A percentile compares a stretch with the other conserved stretches of the same genome.
phyloP scores from a whole-genome alignment of 2,797 vertebrate genomes.

The Vespertilio murinus region DNA sequence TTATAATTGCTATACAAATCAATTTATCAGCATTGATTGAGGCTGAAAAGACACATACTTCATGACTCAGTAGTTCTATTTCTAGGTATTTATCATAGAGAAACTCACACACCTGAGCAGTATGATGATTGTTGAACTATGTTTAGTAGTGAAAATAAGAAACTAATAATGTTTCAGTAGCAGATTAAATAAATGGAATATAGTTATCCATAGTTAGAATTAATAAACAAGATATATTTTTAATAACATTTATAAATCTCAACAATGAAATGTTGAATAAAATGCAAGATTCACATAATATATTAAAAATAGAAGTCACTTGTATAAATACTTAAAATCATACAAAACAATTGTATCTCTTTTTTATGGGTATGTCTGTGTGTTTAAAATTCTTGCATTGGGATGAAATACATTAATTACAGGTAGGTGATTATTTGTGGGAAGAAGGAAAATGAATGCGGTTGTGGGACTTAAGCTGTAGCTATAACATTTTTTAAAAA shows the following conservation, averaged over 20 bases:
- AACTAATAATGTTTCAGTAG: neutral
- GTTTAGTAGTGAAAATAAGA: neutral
- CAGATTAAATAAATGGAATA: neutral
- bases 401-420: neutral
- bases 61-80: neutral
- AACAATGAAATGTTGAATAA: neutral
- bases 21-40: neutral
- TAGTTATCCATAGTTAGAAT: neutral
- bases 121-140: neutral
- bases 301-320: neutral
- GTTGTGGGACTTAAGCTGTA: neutral
- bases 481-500: neutral
- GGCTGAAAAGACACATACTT: neutral
- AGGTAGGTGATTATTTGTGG: neutral
- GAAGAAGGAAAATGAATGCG: neutral
- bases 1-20: neutral
- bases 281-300: neutral
- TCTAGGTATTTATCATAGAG: neutral
- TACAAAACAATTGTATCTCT: neutral
- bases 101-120: neutral
- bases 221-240: neutral
- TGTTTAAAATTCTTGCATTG: neutral
- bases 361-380: neutral
- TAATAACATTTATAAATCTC: neutral
- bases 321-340: neutral